phyloP scores from a whole-genome alignment of 2,888 invertebrate species.

The Blera fallax region DNA sequence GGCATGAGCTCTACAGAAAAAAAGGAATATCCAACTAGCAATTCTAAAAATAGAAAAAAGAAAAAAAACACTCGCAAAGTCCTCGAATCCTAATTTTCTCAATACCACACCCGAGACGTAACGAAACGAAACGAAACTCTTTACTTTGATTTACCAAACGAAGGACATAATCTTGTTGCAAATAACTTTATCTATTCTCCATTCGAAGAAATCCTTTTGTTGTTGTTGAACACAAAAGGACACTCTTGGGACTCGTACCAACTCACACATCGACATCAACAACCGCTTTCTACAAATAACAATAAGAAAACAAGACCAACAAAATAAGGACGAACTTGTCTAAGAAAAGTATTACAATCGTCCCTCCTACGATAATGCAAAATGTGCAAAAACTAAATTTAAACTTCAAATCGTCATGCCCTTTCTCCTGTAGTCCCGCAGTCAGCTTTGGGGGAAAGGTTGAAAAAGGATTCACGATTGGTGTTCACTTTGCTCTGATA shows the following conservation, averaged over 20 bases:
- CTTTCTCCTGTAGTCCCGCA: neutral
- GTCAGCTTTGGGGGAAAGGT: neutral
- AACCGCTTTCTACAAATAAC: constrained; percentile 20
- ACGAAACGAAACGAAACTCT: constrained; percentile 34
- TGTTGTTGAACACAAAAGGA: constrained; percentile 38
- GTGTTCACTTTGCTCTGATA: too few relatives aligned
- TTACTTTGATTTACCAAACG: constrained; percentile 55
- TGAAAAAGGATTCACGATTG: neutral
- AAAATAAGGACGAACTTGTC: constrained; percentile 30
- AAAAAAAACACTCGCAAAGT: neutral
- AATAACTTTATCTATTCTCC: constrained; percentile 54
- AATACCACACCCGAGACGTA: constrained; percentile 38
- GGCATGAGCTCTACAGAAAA: neutral
- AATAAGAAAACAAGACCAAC: constrained; percentile 16
- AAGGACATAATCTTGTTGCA: constrained; percentile 54
- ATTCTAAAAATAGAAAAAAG: constrained; percentile 23
- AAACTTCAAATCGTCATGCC: constrained; percentile 23
- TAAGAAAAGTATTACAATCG: constrained; percentile 40
- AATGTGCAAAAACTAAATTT: constrained; percentile 46
- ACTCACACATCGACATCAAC: neutral
- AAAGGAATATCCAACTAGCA: neutral
- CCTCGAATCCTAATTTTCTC: constrained; percentile 57
- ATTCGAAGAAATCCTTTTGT: constrained; percentile 28
- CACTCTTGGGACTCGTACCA: constrained; percentile 14
- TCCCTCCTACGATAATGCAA: constrained; percentile 9